Evolutionary conservation across 2,113 vertebrate genomes (phyloP), one percentile per base, ranked within the genome.

Genomic region (Pica pica): DNA sequence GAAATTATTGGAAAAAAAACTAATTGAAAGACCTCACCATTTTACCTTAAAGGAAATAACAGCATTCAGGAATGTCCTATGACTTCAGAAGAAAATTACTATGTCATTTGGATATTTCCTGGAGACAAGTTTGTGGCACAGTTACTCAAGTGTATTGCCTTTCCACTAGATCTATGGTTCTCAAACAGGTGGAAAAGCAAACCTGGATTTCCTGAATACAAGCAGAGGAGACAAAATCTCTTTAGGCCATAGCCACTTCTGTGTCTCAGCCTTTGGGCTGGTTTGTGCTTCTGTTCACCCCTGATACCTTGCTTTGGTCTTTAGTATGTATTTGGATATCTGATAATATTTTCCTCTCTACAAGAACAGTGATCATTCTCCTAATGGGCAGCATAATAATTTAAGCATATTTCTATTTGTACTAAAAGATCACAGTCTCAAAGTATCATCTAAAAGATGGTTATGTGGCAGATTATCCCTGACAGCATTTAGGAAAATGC

Each of bases 401-500:
- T 47, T 83, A 91, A 77, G 31, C 49, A 57, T 49, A 85, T 76
- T 91, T 90, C 41, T 53, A 53, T 71, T 65, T 78, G 80, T 46
- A 27, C 11, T 90, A 77, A 83, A 96, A 87, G 87, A 77, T 49
- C 28, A 73, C 31, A 85, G 81, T 84, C 91, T 94, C 49, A 91
- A 89, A 92, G 61, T 57, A 42, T 79, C 84, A 85, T 87, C 63
- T 75, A 70, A 65, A 93, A 86, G 93, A 91, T 86, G 47, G 46
- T 44, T 94, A 47, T 37, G 31, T 86, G 90, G 93, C 68, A 93
- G 64, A 93, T 92, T 78, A 56, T 35, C 30, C 55, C 50, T 77
- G 84, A 86, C 84, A 93, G 59, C 70, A 77, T 90, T 93, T 93
- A 85, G 67, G 79, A 90, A 94, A 95, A 90, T 70, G 87, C 86